Evolutionary conservation across 1,140 invertebrate genomes (phyloP).

Genomic region (Danaus melanippus): DNA sequence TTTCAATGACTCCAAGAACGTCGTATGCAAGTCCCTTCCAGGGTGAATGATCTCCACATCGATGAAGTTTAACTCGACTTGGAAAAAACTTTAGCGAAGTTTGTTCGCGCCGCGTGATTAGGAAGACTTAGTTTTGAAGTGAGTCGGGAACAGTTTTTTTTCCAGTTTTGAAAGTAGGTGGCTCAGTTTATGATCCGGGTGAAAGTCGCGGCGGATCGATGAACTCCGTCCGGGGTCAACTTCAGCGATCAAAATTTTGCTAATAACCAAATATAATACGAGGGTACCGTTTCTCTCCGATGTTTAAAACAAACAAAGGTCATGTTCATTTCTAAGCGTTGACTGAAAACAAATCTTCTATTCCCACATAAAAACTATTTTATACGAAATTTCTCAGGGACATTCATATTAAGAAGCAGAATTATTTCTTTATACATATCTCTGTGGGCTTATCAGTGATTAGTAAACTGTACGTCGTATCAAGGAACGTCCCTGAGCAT

Average conservation of each 20-base stretch:
- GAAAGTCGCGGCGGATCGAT: constrained; percentile 68
- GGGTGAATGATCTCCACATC: constrained; percentile 65
- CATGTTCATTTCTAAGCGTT: too few species aligned
- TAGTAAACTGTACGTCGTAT: neutral
- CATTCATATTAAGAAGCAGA: too few species aligned
- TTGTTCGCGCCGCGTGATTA: constrained; percentile 69
- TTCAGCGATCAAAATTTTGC: constrained; percentile 64
- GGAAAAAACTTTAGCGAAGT: constrained; percentile 64
- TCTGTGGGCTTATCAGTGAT: too few species aligned
- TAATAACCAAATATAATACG: constrained; percentile 69
- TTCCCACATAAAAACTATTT: too few species aligned
- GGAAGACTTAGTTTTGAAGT: constrained; percentile 71
- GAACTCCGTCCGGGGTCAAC: constrained; percentile 61
- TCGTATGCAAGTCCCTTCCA: constrained; percentile 65
- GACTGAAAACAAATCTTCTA: too few species aligned
- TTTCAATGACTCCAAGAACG: constrained; percentile 48
- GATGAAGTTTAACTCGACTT: constrained; percentile 66
- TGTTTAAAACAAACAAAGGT: constrained; percentile 21
- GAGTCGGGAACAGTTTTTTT: constrained; percentile 63
- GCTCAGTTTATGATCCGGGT: constrained; percentile 70
- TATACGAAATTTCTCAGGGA: too few species aligned
- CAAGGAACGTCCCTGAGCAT: neutral
- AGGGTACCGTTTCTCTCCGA: constrained; percentile 43
- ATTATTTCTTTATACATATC: too few species aligned
- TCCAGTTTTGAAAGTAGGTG: constrained; percentile 70